Evolutionary conservation across 1,140 invertebrate genomes (phyloP).

Genomic region (Kradibia gibbosae): DNA sequence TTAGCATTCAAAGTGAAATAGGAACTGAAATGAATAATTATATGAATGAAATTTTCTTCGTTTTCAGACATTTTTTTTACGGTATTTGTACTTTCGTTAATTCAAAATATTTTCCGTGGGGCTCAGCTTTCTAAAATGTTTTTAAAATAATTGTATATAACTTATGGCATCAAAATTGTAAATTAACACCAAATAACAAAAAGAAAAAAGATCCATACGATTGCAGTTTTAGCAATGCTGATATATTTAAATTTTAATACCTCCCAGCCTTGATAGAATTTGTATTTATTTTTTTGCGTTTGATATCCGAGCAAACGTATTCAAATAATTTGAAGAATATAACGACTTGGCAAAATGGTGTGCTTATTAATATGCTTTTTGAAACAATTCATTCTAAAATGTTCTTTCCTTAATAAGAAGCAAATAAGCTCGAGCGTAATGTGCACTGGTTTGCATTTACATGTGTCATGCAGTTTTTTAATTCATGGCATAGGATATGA

Average conservation of each 20-base stretch:
- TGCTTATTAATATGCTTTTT: conserved; percentile 5
- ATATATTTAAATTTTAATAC: conserved; percentile 31
- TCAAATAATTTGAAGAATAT: conserved; percentile 15
- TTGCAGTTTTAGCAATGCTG: conserved; percentile 29
- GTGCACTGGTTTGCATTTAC: not conserved
- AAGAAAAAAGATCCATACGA: not conserved
- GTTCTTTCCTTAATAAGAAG: not conserved
- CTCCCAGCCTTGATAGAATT: conserved; percentile 16
- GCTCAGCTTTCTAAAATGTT: not conserved
- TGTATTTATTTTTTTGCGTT: not conserved
- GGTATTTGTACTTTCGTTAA: not conserved
- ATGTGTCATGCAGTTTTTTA: not conserved
- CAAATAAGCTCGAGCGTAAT: not conserved
- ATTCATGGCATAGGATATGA: not conserved
- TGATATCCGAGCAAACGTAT: conserved; percentile 19
- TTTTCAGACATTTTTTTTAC: not conserved
- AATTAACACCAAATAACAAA: conserved; percentile 26
- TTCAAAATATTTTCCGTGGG: not conserved
- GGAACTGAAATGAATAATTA: not conserved
- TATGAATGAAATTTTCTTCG: not conserved
- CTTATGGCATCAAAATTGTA: not conserved
- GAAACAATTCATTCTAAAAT: not conserved
- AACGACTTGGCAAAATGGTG: not conserved
- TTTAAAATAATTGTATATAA: not conserved
- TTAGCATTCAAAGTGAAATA: not conserved